Conservation (phyloP, 2,113 vertebrate genomes). For the Pavo muticus region DNA sequence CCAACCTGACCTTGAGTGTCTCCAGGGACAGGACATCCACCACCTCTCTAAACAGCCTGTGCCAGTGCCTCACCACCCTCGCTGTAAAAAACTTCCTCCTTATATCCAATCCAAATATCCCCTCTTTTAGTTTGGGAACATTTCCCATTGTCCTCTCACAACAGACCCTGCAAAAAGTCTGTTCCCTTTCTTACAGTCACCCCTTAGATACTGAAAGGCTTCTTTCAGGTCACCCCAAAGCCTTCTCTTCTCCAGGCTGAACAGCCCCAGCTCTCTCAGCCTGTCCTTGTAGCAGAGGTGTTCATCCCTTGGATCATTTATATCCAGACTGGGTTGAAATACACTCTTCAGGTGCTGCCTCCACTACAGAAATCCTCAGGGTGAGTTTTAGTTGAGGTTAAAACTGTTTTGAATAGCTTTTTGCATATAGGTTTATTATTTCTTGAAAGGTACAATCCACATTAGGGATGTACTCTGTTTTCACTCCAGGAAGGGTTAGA, state of each 20-base stretch:
- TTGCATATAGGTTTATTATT: conserved; percentile 21
- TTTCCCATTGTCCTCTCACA: neutral
- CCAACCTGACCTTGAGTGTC: too few species aligned
- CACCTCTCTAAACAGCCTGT: too few species aligned
- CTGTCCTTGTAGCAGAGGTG: neutral
- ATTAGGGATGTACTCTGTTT: neutral
- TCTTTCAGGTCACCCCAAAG: neutral
- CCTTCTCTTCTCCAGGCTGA: neutral
- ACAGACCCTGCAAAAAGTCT: neutral
- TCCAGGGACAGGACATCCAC: too few species aligned
- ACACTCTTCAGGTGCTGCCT: neutral
- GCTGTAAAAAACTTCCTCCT: too few species aligned
- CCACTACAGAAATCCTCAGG: neutral
- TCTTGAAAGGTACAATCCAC: neutral
- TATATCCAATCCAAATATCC: neutral
- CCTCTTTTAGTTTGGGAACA: neutral
- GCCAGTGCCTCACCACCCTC: too few species aligned
- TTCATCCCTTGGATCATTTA: neutral
- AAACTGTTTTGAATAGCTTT: neutral
- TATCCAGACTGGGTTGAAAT: neutral
- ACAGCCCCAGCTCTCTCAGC: neutral
- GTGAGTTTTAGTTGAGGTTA: neutral
- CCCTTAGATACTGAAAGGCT: neutral
- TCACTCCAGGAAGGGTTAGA: neutral
- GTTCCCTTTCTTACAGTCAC: neutral